Evolutionary conservation across 2,113 vertebrate genomes (phyloP), one percentile per base, ranked within the genome.

Genomic region (Nematolebias whitei): DNA sequence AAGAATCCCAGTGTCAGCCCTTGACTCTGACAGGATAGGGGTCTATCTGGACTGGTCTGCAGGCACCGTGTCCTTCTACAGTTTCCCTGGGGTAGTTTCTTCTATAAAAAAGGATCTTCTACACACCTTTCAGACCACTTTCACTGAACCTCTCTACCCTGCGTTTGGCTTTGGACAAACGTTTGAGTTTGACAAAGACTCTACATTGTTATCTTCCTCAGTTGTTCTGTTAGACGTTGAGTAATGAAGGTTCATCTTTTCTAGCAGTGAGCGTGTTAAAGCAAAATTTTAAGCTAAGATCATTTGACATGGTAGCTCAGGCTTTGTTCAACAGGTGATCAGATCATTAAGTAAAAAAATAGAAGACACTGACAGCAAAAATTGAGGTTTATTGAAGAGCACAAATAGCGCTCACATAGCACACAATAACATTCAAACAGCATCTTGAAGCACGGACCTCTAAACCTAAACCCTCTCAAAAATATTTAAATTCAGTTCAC

Each of bases 21-120:
- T 24, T 18, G 16, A 32, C 24, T 59, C 56, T 2, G 20, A 53
- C 22, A 35, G 48, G 15, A 23, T 79, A 2, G 76, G 47, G 1
- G 73, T 83, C 14, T 67, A 59, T 49, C 35, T 79, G 64, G 64
- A 83, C 76, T 83, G 72, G 69, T 1, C 47, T 49, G 72, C 64
- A 8, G 80, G 76, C 5, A 73, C 64, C 12, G 14, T 83, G 47
- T 73, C 80, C 26, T 83, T 79, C 56, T 79, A 63, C 56, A 50
- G 12, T 19, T 47, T 79, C 0, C 55, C 60, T 6, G 26, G 13
- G 1, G 4, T 0, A 1, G 47, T n/a, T 18, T 53, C 53, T 1
- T 67, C 47, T 0, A 0, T 6, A 12, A 64, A 39, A 43, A 29
- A 0, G 2, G 57, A 38, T 29, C 72, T 69, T 43, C 50, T 79